These are phyloP conservation scores for Leptinotarsa defecta DNA, from an alignment of 1,140 invertebrate species.

Conservation along the genomic window DNA sequence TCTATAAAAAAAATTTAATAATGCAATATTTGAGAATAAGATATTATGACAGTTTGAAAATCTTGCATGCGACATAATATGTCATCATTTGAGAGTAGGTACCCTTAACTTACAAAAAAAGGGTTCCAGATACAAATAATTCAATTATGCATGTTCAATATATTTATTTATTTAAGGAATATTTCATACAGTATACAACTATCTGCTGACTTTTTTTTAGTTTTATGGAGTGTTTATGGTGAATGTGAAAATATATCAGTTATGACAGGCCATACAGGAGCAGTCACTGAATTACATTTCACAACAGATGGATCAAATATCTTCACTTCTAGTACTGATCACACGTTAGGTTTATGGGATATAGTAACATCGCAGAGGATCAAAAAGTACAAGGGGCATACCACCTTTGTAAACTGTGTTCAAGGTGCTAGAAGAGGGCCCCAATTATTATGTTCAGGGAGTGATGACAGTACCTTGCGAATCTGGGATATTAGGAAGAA, in stretches of 20 bases:
- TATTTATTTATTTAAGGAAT: too few species aligned
- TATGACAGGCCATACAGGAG: conserved; percentile 93
- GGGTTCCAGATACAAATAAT: too few species aligned
- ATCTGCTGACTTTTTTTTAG: conserved; percentile 58
- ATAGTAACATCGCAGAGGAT: conserved; percentile 83
- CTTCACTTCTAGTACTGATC: conserved; percentile 94
- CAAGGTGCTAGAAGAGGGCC: conserved; percentile 83
- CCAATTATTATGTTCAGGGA: conserved; percentile 87
- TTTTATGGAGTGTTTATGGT: conserved; percentile 96
- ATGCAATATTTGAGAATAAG: too few species aligned
- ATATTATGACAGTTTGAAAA: too few species aligned
- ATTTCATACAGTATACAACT: too few species aligned
- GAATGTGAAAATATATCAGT: conserved; percentile 97
- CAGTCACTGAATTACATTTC: conserved; percentile 94
- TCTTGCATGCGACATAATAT: too few species aligned
- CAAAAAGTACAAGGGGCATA: conserved; percentile 89
- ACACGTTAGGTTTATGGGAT: conserved; percentile 95
- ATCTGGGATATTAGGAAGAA: conserved; percentile 90
- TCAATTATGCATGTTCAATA: too few species aligned
- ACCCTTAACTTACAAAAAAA: neutral
- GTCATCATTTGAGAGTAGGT: too few species aligned
- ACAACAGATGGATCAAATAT: conserved; percentile 89
- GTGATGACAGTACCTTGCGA: conserved; percentile 93
- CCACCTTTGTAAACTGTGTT: conserved; percentile 86
- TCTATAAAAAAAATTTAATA: too few species aligned